phyloP scores from a whole-genome alignment of 2,113 vertebrate species.

The Panthera tigris region DNA sequence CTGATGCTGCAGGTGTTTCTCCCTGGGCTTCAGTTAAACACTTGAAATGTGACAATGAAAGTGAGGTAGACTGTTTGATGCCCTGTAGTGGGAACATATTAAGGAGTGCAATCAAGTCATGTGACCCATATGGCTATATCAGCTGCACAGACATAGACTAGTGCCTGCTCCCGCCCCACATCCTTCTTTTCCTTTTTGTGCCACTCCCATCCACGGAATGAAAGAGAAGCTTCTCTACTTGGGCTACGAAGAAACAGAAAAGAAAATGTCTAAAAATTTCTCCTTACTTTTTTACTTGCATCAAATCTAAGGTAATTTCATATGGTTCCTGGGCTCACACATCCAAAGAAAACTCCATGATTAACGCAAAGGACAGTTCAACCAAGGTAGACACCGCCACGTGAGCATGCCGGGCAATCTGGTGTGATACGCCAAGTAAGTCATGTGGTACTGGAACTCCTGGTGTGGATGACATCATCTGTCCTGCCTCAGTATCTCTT shows the following conservation, averaged over 20 bases:
- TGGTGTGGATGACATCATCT: neutral
- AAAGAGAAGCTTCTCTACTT: neutral
- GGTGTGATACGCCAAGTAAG: neutral
- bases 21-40: constrained; percentile 1
- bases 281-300: neutral
- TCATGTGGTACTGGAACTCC: neutral
- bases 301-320: neutral
- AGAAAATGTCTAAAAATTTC: neutral
- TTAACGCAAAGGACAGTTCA: neutral
- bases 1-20: neutral
- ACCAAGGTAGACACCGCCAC: neutral
- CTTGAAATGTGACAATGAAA: neutral
- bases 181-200: neutral
- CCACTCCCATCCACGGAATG: neutral
- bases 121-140: neutral
- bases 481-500: neutral
- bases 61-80: neutral
- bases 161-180: neutral
- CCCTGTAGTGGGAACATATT: neutral
- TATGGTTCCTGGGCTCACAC: neutral
- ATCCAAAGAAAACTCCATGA: neutral
- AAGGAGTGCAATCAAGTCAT: neutral
- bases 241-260: neutral
- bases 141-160: neutral
- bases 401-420: neutral